phyloP scores from a whole-genome alignment of 2,797 vertebrate species.

The Cynopterus sphinx region DNA sequence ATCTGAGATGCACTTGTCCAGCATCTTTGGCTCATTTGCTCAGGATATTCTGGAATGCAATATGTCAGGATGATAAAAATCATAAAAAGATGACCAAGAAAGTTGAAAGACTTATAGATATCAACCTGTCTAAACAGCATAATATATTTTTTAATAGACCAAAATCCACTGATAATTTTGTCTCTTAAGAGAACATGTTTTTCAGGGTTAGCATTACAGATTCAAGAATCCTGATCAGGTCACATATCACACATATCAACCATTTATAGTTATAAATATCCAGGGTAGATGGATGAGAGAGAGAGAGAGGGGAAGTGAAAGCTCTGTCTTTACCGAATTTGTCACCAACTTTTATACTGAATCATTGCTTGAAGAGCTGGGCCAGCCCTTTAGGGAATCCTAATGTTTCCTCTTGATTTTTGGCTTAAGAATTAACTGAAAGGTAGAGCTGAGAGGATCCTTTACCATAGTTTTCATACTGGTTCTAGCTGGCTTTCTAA shows the following conservation, averaged over 20 bases:
- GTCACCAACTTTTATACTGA: not conserved
- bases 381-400: not conserved
- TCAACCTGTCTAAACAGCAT: not conserved
- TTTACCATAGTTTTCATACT: not conserved
- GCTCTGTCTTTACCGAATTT: not conserved
- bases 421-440: not conserved
- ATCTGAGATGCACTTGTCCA: not conserved
- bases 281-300: not conserved
- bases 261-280: not conserved
- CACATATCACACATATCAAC: not conserved
- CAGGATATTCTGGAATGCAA: slow-evolving; percentile 23
- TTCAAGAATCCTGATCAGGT: not conserved
- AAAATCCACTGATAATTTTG: not conserved
- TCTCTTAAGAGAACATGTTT: not conserved
- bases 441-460: not conserved
- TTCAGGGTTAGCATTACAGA: not conserved
- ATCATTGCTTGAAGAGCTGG: not conserved
- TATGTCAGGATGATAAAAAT: slow-evolving; percentile 34
- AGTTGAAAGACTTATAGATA: slow-evolving; percentile 1
- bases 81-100: not conserved
- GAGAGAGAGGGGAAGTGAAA: not conserved
- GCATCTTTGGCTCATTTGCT: slow-evolving; percentile 13
- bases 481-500: not conserved
- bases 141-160: not conserved
- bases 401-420: not conserved